Evolutionary conservation across 2,797 vertebrate species (phyloP).

Genomic region (Clamator glandarius): DNA sequence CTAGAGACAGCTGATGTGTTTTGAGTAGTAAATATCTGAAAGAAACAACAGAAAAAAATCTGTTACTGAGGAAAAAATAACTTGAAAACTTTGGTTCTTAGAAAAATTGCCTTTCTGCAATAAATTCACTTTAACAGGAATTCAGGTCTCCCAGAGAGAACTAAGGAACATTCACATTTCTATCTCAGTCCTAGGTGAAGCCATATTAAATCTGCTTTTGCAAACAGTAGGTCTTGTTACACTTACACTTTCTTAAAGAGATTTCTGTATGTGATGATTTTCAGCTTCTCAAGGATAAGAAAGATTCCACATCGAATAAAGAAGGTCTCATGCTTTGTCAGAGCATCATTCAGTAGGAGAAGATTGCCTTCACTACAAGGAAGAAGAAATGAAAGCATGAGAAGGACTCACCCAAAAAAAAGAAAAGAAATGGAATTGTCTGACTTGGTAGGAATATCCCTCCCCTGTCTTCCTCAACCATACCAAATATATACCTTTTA

Average conservation of each 20-base stretch:
- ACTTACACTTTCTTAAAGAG: slow-evolving; percentile 99
- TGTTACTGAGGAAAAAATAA: background rate
- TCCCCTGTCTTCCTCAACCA: background rate
- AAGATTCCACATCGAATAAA: slow-evolving; percentile 99
- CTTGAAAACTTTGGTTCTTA: background rate
- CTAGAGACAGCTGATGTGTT: slow-evolving; percentile 94
- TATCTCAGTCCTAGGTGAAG: background rate
- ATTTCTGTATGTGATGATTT: slow-evolving; percentile 97
- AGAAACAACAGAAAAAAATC: background rate
- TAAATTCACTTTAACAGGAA: background rate
- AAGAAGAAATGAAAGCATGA: slow-evolving; percentile 1
- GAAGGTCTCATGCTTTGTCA: slow-evolving; percentile 93
- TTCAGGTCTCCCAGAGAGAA: background rate
- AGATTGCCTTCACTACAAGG: slow-evolving; percentile 91
- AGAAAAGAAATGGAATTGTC: background rate
- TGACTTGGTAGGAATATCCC: background rate
- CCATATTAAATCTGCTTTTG: background rate
- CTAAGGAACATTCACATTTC: background rate
- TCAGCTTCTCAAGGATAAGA: slow-evolving; percentile 97
- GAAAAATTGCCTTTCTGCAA: background rate
- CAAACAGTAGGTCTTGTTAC: background rate
- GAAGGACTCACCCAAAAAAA: background rate
- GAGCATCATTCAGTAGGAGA: slow-evolving; percentile 89
- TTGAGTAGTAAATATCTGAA: slow-evolving; percentile 89
- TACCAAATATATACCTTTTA: background rate